Base-by-base conservation (phyloP, 1,140 invertebrate genomes). In the Calliphora vicina region DNA sequence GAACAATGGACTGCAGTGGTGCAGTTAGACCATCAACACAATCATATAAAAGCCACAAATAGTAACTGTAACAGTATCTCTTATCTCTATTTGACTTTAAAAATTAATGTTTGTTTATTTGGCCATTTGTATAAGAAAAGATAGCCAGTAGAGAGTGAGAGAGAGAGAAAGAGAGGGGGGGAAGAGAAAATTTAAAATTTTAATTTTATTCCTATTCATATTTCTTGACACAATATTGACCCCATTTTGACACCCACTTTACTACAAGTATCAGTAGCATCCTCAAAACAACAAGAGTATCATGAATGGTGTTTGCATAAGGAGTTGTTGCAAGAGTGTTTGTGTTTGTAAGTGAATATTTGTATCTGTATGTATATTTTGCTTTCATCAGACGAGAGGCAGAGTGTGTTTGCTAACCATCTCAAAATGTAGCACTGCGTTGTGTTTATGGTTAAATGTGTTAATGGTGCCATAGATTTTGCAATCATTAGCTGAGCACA, bases 391-490 rank as follows among this genome's bases (percentile, higher is more conserved):
- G 35, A 8, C 0, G 35, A 35, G 35, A 35, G 10, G 1, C 1
- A 13, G 13, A 50, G 45, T 50, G 5, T 43, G 45, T 50, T n/a
- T 17, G 45, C 15, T n/a, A 50, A 50, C 45, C 45, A 50, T 50
- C 45, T 50, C 45, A 50, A 50, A 13, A 50, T 50, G 45, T 50
- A 12, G 45, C 45, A 50, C 23, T 67, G 57, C 57, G 57, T 67
- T 67, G 57, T 67, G 57, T 67, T 67, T 67, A 20, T 67, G 57
- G 57, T 67, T 67, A 67, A 25, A 67, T 67, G 20, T 67, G 57
- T 67, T 67, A 67, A 67, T 67, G 57, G 57, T 67, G 20, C 57
- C 20, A 67, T 23, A 67, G 57, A 67, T 67, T 20, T 67, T 67
- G 20, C 57, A 67, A n/a, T 67, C 57, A 67, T 67, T 67, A 67